phyloP scores from a whole-genome alignment of 92 coral and sea anemone species.

The Porites cylindrica region DNA sequence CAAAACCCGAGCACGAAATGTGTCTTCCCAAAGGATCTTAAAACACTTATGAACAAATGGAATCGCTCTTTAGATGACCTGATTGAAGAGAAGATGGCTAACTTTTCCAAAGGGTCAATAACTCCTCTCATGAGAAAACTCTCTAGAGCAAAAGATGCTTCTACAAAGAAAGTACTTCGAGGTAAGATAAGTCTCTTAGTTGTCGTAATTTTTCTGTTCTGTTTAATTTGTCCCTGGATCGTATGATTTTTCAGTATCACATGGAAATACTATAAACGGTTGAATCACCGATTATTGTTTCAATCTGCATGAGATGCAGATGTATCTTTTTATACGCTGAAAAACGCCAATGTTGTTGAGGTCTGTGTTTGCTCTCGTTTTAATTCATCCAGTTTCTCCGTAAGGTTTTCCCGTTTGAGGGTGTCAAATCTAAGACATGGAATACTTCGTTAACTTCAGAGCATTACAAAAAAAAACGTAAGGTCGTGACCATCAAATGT shows the following conservation, averaged over 20 bases:
- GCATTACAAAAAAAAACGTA: not conserved
- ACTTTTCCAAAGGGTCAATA: conserved; percentile 28
- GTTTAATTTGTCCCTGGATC: not conserved
- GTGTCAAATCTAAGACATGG: not conserved
- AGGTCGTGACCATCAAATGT: not conserved
- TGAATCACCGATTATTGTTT: too few species aligned
- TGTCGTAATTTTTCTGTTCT: not conserved
- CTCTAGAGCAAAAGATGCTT: not conserved
- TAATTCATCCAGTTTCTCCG: not conserved
- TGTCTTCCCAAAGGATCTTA: conserved; percentile 14
- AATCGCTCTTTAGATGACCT: not conserved
- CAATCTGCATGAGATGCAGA: too few species aligned
- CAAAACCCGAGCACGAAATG: conserved; percentile 8
- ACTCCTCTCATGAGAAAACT: conserved; percentile 25
- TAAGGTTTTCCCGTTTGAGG: not conserved
- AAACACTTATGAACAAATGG: conserved; percentile 15
- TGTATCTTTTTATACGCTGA: too few species aligned
- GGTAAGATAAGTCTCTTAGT: conserved; percentile 1
- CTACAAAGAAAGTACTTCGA: conserved; percentile 17
- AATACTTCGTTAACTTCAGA: not conserved
- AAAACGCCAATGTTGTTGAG: too few species aligned
- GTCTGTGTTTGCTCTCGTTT: not conserved
- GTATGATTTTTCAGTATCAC: not conserved
- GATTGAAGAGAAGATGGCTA: conserved; percentile 34
- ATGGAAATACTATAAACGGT: not conserved